Base-by-base conservation (phyloP, 2,888 invertebrate genomes). In the Schrankia costaestrigalis region DNA sequence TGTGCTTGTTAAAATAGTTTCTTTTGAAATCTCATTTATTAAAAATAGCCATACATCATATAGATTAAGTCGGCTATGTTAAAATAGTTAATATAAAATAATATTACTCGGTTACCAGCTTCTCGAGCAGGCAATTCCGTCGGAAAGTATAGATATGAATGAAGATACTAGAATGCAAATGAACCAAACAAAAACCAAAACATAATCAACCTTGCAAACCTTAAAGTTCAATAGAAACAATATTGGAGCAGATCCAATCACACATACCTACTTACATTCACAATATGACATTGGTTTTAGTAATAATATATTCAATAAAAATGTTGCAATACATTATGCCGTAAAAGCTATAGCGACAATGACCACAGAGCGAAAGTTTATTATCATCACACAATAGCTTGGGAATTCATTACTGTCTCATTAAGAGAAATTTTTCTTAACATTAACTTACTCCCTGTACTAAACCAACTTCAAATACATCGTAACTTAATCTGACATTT, bases 351-450 rank as follows among this genome's bases (percentile, higher is more conserved):
- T 43, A 51, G 50, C 55, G 57, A 64, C 66, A 65, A 68, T 67
- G 62, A 59, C 64, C 68, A 57, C 42, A 45, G 26, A 66, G 76
- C 63, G 78, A 78, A 78, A 78, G 78, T 72, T 64, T 41, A 66
- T 71, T 65, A 65, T 55, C 50, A 59, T 60, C 52, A 50, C 38
- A 72, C 72, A 73, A 73, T 74, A 49, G 65, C 57, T 46, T 71
- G 74, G 55, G 75, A 74, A 74, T 68, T 63, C 65, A 69, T 71
- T 68, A 65, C 57, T n/a, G n/a, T n/a, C 47, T 63, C 59, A 63
- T 63, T 55, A 53, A 57, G 72, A 64, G 75, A 78, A 75, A 76
- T 65, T 63, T 58, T 54, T 46, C 36, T 47, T 35, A 35, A 35
- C 52, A 50, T 48, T 55, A 52, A 59, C 42, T 52, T 44, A 41